A percentile compares a stretch with the other conserved stretches of the same genome.
Evolutionary conservation across 2,113 vertebrate genomes (phyloP).

Genomic region (Cryptotis parvus): DNA sequence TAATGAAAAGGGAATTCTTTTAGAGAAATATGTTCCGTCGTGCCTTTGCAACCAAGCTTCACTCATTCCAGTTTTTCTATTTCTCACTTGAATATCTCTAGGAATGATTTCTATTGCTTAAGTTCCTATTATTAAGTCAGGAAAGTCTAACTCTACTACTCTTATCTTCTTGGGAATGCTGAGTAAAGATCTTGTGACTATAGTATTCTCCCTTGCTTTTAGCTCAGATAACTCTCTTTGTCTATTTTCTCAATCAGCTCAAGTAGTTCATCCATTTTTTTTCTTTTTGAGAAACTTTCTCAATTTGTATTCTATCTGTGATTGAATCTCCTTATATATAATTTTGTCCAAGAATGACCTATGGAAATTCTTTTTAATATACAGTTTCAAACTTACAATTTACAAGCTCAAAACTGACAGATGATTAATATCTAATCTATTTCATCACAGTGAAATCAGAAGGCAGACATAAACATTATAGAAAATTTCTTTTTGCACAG

Average conservation of each 20-base stretch:
- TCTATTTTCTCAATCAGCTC: slow-evolving; percentile 14
- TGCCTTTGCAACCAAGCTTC: not conserved
- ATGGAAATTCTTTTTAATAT: slow-evolving; percentile 13
- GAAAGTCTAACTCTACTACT: not conserved
- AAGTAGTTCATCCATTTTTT: slow-evolving; percentile 17
- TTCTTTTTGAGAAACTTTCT: slow-evolving; percentile 10
- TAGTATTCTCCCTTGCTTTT: not conserved
- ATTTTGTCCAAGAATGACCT: slow-evolving; percentile 7
- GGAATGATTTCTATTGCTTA: not conserved
- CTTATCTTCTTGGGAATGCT: not conserved
- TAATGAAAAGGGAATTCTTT: not conserved
- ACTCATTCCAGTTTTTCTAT: not conserved
- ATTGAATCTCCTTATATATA: slow-evolving; percentile 15
- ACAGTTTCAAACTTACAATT: slow-evolving; percentile 13
- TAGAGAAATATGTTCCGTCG: not conserved
- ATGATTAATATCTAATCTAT: slow-evolving; percentile 19
- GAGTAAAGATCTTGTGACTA: not conserved
- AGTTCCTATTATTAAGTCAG: slow-evolving; percentile 26
- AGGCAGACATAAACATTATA: not conserved
- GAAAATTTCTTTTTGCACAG: not conserved
- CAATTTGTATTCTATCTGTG: slow-evolving; percentile 14
- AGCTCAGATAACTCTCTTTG: not conserved
- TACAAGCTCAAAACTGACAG: not conserved
- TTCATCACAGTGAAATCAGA: not conserved
- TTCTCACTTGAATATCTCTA: not conserved